A percentile compares a stretch with the other conserved stretches of the same genome.
Evolutionary conservation across 2,797 vertebrate species (phyloP).

Genomic region (Ctenopoma kingsleyae): DNA sequence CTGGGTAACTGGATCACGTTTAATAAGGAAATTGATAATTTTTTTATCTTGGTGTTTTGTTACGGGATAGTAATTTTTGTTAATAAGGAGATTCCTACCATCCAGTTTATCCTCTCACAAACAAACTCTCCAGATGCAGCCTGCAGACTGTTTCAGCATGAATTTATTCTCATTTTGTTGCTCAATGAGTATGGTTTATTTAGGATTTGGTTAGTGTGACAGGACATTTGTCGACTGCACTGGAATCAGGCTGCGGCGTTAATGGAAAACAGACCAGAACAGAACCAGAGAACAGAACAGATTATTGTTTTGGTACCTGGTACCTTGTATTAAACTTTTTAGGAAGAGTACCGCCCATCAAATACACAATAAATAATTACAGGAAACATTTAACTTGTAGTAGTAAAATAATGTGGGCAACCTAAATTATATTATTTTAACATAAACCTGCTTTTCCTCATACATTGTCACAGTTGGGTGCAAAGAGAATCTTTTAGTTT

Average conservation of each 20-base stretch:
- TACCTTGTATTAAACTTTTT: too few relatives aligned
- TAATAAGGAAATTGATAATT: background rate
- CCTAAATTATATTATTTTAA: too few relatives aligned
- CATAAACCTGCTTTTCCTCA: too few relatives aligned
- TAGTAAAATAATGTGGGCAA: too few relatives aligned
- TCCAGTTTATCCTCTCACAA: background rate
- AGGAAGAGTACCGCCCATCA: too few relatives aligned
- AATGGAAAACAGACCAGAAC: background rate
- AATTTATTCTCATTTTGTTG: background rate
- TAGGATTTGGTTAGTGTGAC: background rate
- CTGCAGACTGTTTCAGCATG: background rate
- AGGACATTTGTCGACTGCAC: background rate
- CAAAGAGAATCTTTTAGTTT: too few relatives aligned
- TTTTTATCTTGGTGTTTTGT: background rate
- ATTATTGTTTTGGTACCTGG: too few relatives aligned
- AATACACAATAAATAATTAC: too few relatives aligned
- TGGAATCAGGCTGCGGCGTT: background rate
- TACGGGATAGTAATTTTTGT: background rate
- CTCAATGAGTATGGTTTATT: background rate
- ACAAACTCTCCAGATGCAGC: background rate
- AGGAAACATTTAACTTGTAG: too few relatives aligned
- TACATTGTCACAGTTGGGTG: too few relatives aligned
- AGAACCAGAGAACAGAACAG: too few relatives aligned
- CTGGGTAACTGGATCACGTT: background rate
- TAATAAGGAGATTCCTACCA: background rate